Evolutionary conservation across 2,113 vertebrate species (phyloP).

Genomic region (Ammodytes marinus): DNA sequence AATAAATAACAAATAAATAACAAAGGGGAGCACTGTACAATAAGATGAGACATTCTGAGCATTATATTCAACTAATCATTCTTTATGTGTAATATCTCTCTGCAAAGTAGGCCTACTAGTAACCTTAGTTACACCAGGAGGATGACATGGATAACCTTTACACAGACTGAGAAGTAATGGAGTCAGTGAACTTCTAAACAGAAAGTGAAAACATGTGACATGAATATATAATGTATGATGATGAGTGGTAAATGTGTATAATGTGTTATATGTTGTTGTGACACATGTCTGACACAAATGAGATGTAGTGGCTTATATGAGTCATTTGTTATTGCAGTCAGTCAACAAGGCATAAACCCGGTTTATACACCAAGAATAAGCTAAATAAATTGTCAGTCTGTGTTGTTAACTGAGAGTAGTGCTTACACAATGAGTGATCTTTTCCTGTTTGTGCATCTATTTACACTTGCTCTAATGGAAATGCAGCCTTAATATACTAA

Average conservation of each 20-base stretch:
- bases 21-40: too few relatives aligned
- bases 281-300: not conserved
- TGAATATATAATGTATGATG: not conserved
- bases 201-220: not conserved
- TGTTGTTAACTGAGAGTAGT: not conserved
- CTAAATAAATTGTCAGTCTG: slow-evolving; percentile 1
- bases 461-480: not conserved
- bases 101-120: not conserved
- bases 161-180: too few relatives aligned
- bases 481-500: not conserved
- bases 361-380: not conserved
- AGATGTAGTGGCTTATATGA: not conserved
- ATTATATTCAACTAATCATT: not conserved
- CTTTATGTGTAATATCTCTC: not conserved
- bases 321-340: slow-evolving; percentile 1
- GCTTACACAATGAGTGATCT: not conserved
- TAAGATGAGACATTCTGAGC: too few relatives aligned
- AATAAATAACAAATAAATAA: too few relatives aligned
- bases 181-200: not conserved
- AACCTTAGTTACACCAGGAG: not conserved
- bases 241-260: not conserved
- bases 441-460: not conserved
- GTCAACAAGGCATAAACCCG: not conserved
- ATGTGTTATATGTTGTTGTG: not conserved
- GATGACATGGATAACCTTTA: too few relatives aligned